Evolutionary conservation across 2,113 vertebrate species (phyloP), one percentile per base, ranked within the genome.

Genomic region (Emydura subglobosa): DNA sequence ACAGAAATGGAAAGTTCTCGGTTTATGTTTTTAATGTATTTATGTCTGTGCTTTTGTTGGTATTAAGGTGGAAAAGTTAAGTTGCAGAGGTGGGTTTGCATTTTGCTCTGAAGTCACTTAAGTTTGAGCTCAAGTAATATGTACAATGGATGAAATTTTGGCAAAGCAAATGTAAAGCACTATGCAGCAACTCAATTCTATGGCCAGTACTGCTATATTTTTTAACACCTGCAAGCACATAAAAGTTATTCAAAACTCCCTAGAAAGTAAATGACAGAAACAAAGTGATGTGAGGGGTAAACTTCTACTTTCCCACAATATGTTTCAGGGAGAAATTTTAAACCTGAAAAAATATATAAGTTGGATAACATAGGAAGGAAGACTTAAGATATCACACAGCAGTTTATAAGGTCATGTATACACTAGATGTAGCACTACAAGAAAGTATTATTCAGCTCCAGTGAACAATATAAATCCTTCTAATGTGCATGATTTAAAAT

Each of bases 351-450:
- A 68, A 0, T n/a, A n/a, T 27, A 44, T 25, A 72, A 92, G 81
- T 61, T 55, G 59, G 79, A 85, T 14, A 91, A 55, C 65, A 92
- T 53, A 27, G 47, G 50, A 89, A 93, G 93, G 81, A 49, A 7
- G 42, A 34, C 85, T 55, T 1, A 0, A 22, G 81, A 85, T 87
- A 93, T 81, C 90, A 57, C 90, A 57, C 50, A 80, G 86, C 68
- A 65, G 94, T 97, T 97, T 96, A 97, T 96, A 95, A 96, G 95
- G 89, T 93, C 83, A 72, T 82, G 83, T 79, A 81, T 87, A 97
- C 27, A 51, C 55, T 55, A 94, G 82, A 85, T 96, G 51, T 34
- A 27, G 85, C 86, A 95, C 50, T 88, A 95, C 88, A 94, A 74
- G 81, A 93, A 96, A 34, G 87, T 57, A 96, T 86, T 91, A 96